phyloP scores from a whole-genome alignment of 2,113 vertebrate species.

The Physeter macrocephalus region DNA sequence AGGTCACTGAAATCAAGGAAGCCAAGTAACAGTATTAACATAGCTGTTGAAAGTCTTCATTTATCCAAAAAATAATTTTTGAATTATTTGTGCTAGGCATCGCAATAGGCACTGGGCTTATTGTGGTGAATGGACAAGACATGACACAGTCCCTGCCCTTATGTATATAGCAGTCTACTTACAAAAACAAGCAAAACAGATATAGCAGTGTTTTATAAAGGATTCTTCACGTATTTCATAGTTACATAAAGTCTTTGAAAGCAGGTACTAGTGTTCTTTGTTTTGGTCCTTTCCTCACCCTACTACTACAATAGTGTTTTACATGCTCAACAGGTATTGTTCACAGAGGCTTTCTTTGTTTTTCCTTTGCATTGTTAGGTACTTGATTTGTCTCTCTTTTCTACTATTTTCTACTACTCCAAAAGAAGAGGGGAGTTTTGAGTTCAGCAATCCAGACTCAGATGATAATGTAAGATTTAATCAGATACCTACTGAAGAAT shows the following conservation, averaged over 20 bases:
- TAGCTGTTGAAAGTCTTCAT: neutral
- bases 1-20: neutral
- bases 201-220: neutral
- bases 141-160: neutral
- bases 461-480: constrained; percentile 3
- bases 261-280: neutral
- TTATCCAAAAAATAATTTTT: neutral
- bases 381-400: neutral
- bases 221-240: neutral
- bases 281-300: neutral
- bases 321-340: neutral
- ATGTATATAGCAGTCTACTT: neutral
- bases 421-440: constrained; percentile 15
- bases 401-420: neutral
- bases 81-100: neutral
- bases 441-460: neutral
- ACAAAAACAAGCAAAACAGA: neutral
- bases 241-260: neutral
- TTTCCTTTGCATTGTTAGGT: neutral
- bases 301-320: neutral
- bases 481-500: neutral
- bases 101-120: neutral
- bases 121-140: neutral
- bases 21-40: neutral
- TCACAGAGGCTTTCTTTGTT: neutral